Evolutionary conservation across 2,888 invertebrate species (phyloP), one percentile per base, ranked within the genome.

Genomic region (Latheticus oryzae): DNA sequence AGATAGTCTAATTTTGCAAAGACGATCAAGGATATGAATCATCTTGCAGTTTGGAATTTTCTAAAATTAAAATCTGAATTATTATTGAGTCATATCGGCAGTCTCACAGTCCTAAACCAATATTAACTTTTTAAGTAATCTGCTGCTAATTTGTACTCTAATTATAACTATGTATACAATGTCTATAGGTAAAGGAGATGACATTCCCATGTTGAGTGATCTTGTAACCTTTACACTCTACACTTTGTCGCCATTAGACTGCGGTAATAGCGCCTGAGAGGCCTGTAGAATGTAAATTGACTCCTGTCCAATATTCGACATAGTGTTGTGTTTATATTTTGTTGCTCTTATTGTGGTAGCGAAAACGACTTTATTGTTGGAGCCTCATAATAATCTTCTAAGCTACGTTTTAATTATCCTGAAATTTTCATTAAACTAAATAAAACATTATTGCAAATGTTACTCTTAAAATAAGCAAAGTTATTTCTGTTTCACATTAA

Each of bases 251-350:
- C 50, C 28, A 38, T 50, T 50, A 50, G 37, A 28, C 38, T 37
- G 50, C n/a, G 50, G 50, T 50, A 50, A 50, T 50, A 38, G 50
- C 8, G 38, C 50, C 50, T 50, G 50, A 23, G 50, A 38, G 50
- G 50, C 28, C 28, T 50, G 38, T 50, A 50, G 50, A 37, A 50
- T 50, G 50, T 50, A 50, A 50, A 50, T 50, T 50, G 38, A 50
- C 38, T 50, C 37, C 38, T 50, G 38, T 50, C 50, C 50, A 35
- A 48, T 48, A 48, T 35, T 48, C 35, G 11, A 28, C 43, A 16
- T 28, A 11, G 13, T 38, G 26, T 32, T 43, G 28, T 30, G 43
- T 9, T 28, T 43, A 32, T 21, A 32, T 9, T 30, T 19, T 45
- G 32, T 9, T 12, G 21, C 11, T 32, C 42, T 45, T 45, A 15